Percentiles rank a stretch among this genome's conserved stretches.
Evolutionary conservation across 2,113 vertebrate genomes (phyloP).

Genomic region (Apaloderma vittatum): DNA sequence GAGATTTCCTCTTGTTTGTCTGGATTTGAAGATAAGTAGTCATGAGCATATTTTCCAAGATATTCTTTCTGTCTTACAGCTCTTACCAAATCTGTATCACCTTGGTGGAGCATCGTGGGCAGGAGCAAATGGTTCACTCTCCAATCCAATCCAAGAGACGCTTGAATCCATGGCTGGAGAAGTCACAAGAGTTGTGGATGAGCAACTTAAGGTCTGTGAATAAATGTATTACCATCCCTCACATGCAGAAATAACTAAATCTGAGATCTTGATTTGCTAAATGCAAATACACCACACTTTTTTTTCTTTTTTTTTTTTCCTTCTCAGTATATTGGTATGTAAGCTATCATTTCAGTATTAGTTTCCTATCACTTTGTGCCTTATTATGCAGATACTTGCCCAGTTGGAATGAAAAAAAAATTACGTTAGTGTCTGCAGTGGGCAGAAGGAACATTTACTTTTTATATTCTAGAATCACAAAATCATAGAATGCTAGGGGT

Average conservation of each 20-base stretch:
- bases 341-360: neutral
- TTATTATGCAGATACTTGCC: neutral
- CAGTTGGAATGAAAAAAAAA: neutral
- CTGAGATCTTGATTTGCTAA: neutral
- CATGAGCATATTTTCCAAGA: neutral
- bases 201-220: conserved; percentile 91
- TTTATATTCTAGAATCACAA: neutral
- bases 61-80: conserved; percentile 72
- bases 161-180: conserved; percentile 97
- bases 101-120: conserved; percentile 88
- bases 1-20: neutral
- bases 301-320: neutral
- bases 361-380: neutral
- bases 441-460: neutral
- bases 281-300: neutral
- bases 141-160: conserved; percentile 93
- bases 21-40: neutral
- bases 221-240: neutral
- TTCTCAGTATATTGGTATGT: neutral
- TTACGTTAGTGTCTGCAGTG: neutral
- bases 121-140: conserved; percentile 82
- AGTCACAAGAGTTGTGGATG: conserved; percentile 93
- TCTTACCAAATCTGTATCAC: conserved; percentile 95
- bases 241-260: neutral
- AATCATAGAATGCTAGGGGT: too few species aligned